phyloP scores from a whole-genome alignment of 2,113 vertebrate species.

The Arenaria interpres region DNA sequence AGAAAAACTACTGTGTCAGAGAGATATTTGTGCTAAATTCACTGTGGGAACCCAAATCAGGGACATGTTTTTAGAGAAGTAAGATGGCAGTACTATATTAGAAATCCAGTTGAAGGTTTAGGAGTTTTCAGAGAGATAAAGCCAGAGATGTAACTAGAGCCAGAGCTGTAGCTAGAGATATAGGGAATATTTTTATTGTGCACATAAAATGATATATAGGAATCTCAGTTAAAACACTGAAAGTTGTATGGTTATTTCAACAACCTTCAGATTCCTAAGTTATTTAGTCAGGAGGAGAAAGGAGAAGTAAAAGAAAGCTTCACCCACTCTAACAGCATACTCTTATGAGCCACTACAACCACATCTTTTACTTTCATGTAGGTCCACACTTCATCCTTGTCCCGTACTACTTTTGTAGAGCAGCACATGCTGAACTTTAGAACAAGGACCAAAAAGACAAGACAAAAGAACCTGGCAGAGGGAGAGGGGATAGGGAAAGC shows the following conservation, averaged over 20 bases:
- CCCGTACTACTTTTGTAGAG: background rate
- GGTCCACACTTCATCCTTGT: background rate
- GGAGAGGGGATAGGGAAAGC: background rate
- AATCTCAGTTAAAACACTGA: background rate
- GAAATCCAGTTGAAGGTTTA: background rate
- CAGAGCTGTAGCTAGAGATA: background rate
- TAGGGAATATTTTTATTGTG: background rate
- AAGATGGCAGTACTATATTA: background rate
- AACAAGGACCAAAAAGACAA: background rate
- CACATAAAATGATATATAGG: background rate
- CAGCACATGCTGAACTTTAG: background rate
- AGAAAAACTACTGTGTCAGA: background rate
- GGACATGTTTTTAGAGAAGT: background rate
- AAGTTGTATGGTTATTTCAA: background rate
- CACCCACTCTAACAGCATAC: background rate
- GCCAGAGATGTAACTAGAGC: background rate
- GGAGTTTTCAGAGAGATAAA: background rate
- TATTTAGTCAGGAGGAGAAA: background rate
- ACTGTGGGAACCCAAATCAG: background rate
- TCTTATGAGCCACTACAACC: background rate
- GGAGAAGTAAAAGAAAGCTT: background rate
- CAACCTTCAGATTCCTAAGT: background rate
- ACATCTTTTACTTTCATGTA: background rate
- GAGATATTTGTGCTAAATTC: background rate
- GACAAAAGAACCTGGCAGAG: background rate